Conservation (phyloP, 2,113 vertebrate genomes). For the Clarias magur region DNA sequence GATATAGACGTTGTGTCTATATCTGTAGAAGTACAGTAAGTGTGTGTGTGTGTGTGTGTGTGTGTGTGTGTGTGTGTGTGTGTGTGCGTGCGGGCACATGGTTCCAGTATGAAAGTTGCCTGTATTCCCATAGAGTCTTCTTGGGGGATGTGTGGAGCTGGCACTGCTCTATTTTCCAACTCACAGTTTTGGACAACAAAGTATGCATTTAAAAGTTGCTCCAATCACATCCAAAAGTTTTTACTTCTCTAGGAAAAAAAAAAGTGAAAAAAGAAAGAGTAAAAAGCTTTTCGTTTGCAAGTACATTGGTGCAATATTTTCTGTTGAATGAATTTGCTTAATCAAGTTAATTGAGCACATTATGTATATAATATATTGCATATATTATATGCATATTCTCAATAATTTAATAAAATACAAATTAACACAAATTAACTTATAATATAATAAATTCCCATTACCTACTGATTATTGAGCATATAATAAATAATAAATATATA, state of each 20-base stretch:
- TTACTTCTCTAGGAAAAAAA: background rate
- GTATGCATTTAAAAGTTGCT: slow-evolving; percentile 8
- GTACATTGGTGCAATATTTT: background rate
- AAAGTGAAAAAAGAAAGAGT: background rate
- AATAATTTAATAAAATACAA: too few relatives aligned
- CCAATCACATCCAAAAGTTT: background rate
- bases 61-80: slow-evolving; percentile 27
- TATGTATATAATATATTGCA: too few relatives aligned
- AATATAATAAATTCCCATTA: too few relatives aligned
- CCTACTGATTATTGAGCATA: too few relatives aligned
- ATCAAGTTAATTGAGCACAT: background rate
- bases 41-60: slow-evolving; percentile 25
- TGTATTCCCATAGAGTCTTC: slow-evolving; percentile 39
- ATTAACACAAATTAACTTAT: too few relatives aligned
- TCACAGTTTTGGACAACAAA: slow-evolving; percentile 31
- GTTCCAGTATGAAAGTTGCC: slow-evolving; percentile 33
- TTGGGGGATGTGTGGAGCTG: slow-evolving; percentile 38
- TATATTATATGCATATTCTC: too few relatives aligned
- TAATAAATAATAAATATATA: too few relatives aligned
- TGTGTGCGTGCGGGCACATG: background rate
- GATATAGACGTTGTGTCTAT: slow-evolving; percentile 10
- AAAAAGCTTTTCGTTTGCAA: background rate
- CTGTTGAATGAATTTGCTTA: background rate
- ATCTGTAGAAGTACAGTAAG: slow-evolving; percentile 10
- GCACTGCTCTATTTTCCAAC: slow-evolving; percentile 38